Percentiles rank a stretch among this genome's conserved stretches.
Evolutionary conservation across 2,113 vertebrate species (phyloP).

Genomic region (Campylomormyrus tamandua): DNA sequence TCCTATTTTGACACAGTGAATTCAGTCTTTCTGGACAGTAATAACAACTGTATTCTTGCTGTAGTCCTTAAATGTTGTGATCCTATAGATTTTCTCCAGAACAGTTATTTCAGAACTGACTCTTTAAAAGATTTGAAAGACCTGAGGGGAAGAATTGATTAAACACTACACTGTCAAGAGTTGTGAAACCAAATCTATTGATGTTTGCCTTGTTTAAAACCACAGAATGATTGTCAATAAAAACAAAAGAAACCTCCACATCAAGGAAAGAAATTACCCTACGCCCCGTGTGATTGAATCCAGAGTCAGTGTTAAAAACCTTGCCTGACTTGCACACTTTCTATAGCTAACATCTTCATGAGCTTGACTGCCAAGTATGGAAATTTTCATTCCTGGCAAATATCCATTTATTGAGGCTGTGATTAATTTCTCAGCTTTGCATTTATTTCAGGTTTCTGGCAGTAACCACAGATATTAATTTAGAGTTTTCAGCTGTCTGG

Average conservation of each 20-base stretch:
- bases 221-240: slow-evolving; percentile 26
- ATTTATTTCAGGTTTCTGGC: slow-evolving; percentile 45
- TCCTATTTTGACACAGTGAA: neutral
- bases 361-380: slow-evolving; percentile 60
- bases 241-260: slow-evolving; percentile 26
- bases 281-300: slow-evolving; percentile 21
- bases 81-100: slow-evolving; percentile 26
- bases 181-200: slow-evolving; percentile 50
- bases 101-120: slow-evolving; percentile 21
- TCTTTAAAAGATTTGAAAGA: slow-evolving; percentile 25
- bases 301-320: slow-evolving; percentile 21
- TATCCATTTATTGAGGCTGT: slow-evolving; percentile 45
- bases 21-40: slow-evolving; percentile 3
- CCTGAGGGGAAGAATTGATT: slow-evolving; percentile 43
- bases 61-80: slow-evolving; percentile 18
- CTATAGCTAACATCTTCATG: slow-evolving; percentile 49
- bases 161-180: slow-evolving; percentile 42
- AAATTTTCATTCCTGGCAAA: slow-evolving; percentile 63
- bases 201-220: slow-evolving; percentile 35
- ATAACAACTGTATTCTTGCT: neutral
- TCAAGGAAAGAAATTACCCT: slow-evolving; percentile 22
- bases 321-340: slow-evolving; percentile 43
- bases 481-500: slow-evolving; percentile 45
- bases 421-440: slow-evolving; percentile 36
- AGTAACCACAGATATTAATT: slow-evolving; percentile 46